Conservation (phyloP, 2,113 vertebrate genomes). For the Spermophilus dauricus region DNA sequence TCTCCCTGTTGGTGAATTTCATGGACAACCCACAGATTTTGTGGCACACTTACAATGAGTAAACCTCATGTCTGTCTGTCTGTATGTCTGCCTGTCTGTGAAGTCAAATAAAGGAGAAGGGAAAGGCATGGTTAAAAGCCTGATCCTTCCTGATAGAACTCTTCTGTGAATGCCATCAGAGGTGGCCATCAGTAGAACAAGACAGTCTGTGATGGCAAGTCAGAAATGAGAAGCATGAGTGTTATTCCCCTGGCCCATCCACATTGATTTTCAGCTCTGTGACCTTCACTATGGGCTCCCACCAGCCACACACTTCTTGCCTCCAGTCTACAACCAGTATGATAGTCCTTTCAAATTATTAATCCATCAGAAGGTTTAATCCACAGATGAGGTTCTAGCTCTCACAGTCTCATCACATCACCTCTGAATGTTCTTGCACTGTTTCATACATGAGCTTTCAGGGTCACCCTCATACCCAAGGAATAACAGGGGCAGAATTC, state of each 20-base stretch:
- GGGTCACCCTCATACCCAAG: too few relatives aligned
- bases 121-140: neutral
- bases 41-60: neutral
- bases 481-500: neutral
- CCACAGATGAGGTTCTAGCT: too few relatives aligned
- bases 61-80: neutral
- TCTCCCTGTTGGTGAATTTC: neutral
- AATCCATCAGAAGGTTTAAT: too few relatives aligned
- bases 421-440: too few relatives aligned
- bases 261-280: neutral
- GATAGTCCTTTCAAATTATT: too few relatives aligned
- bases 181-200: neutral
- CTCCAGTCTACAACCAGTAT: too few relatives aligned
- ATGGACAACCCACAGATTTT: neutral
- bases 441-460: too few relatives aligned
- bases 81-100: neutral
- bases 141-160: neutral
- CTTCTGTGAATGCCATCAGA: neutral
- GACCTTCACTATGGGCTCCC: neutral
- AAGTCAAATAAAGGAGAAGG: slow-evolving; percentile 1
- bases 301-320: too few relatives aligned
- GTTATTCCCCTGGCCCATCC: neutral
- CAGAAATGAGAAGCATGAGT: neutral
- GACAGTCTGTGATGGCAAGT: neutral
- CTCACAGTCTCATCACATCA: too few relatives aligned